Evolutionary conservation across 2,797 vertebrate genomes (phyloP), one percentile per base, ranked within the genome.

Genomic region (Melanogrammus aeglefinus): DNA sequence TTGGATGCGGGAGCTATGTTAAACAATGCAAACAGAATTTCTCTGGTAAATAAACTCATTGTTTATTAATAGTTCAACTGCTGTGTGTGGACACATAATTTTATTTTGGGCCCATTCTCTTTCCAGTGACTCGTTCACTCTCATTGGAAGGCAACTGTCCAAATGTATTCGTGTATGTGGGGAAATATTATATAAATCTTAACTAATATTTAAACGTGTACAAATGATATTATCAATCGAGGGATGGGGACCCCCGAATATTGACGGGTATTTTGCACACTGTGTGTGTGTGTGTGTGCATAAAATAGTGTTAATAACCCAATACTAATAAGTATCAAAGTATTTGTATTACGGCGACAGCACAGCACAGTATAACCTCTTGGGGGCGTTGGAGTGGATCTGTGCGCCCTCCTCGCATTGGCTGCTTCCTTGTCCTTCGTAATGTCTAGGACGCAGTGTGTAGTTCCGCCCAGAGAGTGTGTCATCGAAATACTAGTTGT

Each of bases 381-480:
- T 47, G 84, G 80, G 84, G 85, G 83, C 84, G 82, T 78, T 86
- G 79, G 72, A 69, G 51, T 38, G 76, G 14, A 75, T 76, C 12
- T 63, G 76, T 69, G 76, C 27, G 91, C 82, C 90, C 41, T 24
- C 57, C 78, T 78, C 69, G 75, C 66, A 74, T 66, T 66, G 57
- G 57, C 57, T 66, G 57, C 57, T 3, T 66, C n/a, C 51, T 47
- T 75, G 82, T 76, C 69, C 73, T 85, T 69, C 79, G 72, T 75
- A 14, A 29, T 82, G 90, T 86, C 90, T 90, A 80, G 81, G 84
- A 84, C 89, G 91, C 91, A 90, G 86, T 87, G 87, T 77, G 90
- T 89, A 90, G 91, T 85, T 88, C 94, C 94, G 92, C 94, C 93
- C 91, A 86, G 41, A 78, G n/a, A n/a, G n/a, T n/a, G 76, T 84